Evolutionary conservation across 2,888 invertebrate species (phyloP), one percentile per base, ranked within the genome.

Genomic region (Parnassius smintheus): DNA sequence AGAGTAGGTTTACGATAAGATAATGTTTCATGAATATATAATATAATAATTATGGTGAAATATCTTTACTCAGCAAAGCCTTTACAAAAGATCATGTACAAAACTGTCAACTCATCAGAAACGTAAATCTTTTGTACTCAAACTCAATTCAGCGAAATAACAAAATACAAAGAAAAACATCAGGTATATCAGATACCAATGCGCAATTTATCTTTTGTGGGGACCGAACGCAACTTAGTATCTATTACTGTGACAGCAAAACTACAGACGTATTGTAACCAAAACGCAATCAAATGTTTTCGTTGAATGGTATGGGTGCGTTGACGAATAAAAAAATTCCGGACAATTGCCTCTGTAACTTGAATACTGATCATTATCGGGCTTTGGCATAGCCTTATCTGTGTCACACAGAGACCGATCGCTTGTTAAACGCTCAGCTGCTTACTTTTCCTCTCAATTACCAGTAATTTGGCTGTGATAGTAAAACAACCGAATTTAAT

Each of bases 311-410:
- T 80, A 71, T 25, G 4, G 25, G 25, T 25, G 25, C 68, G 72
- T 73, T 70, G 68, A 73, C 69, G 66, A 69, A 81, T 75, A 84
- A 88, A 85, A 82, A 85, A 82, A 82, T 74, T 67, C 75, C 80
- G 81, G 78, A 90, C 89, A 87, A 91, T 91, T 86, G 84, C 75
- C 75, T 78, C 70, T 80, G 90, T 82, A 86, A 86, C 84, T 75
- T 82, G 87, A 90, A 89, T 87, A 85, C 85, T 73, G 91, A 91
- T 91, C 81, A 85, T 89, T 91, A 91, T 91, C 91, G 70, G 75
- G 78, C 75, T 77, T 83, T 81, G 71, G 77, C 78, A 77, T 76
- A 75, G 70, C 85, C 85, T 88, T 91, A 90, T 90, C 91, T 87
- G 59, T 78, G 75, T 82, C 78, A 73, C 76, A 85, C 77, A 83